Percentiles rank a stretch among this genome's conserved stretches.
Evolutionary conservation across 2,797 vertebrate species (phyloP).

Genomic region (Chiloscyllium punctatum): DNA sequence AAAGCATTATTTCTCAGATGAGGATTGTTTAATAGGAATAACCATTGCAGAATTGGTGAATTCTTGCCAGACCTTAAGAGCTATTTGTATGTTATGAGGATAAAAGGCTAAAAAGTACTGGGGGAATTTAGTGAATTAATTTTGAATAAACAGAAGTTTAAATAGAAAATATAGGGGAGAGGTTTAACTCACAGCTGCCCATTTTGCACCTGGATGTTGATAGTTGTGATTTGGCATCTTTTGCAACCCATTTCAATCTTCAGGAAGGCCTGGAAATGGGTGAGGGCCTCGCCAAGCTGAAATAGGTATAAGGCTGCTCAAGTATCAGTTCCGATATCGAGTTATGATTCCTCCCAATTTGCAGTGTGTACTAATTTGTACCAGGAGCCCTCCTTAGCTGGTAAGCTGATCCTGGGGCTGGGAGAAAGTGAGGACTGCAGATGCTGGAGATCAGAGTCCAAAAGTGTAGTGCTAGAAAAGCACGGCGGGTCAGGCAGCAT

Average conservation of each 20-base stretch:
- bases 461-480: too few species aligned
- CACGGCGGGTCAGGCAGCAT: too few species aligned
- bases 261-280: neutral
- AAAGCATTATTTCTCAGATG: constrained; percentile 16
- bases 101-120: neutral
- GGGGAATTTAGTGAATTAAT: constrained; percentile 8
- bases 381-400: neutral
- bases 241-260: neutral
- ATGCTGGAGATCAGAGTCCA: too few species aligned
- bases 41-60: neutral
- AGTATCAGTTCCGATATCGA: neutral
- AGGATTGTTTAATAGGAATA: constrained; percentile 1
- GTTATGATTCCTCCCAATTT: neutral
- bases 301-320: neutral
- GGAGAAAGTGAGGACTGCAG: too few species aligned
- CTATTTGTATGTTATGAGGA: neutral
- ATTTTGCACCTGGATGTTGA: neutral
- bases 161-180: neutral
- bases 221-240: neutral
- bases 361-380: too few species aligned
- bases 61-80: neutral
- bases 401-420: neutral
- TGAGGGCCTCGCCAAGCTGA: neutral
- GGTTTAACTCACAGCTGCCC: neutral
- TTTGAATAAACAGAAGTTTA: neutral